A percentile compares a stretch with the other conserved stretches of the same genome.
These are phyloP conservation scores for Eupithecia dodoneata DNA, from an alignment of 2,888 invertebrate genomes.

Conservation along the genomic window DNA sequence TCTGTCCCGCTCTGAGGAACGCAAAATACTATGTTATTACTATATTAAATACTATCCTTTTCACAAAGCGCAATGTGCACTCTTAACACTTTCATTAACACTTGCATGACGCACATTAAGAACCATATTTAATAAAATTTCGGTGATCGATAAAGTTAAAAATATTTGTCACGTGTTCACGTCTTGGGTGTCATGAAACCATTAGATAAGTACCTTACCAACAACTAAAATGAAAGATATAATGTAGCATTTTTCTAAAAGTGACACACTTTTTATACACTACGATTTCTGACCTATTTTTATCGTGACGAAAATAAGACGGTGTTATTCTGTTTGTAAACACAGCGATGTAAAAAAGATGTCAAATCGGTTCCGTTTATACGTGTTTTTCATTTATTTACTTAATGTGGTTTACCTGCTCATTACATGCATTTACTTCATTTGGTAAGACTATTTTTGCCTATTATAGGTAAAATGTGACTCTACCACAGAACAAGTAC, in stretches of 20 bases:
- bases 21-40: too few species aligned
- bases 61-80: too few species aligned
- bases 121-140: background rate
- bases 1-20: too few species aligned
- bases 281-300: slow-evolving; percentile 38
- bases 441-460: too few species aligned
- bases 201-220: background rate
- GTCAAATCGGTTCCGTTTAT: background rate
- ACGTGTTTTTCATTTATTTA: background rate
- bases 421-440: too few species aligned
- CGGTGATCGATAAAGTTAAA: background rate
- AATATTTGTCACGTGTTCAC: background rate
- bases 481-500: too few species aligned
- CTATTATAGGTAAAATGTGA: too few species aligned
- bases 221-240: slow-evolving; percentile 7
- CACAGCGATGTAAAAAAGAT: background rate
- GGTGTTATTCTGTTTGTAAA: slow-evolving; percentile 30
- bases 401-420: background rate
- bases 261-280: slow-evolving; percentile 34
- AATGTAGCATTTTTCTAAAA: slow-evolving; percentile 25
- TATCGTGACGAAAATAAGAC: slow-evolving; percentile 36
- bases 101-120: background rate
- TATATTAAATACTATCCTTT: too few species aligned
- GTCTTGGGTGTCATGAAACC: background rate
- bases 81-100: too few species aligned